Percentiles rank a stretch among this genome's conserved stretches.
Evolutionary conservation across 2,113 vertebrate genomes (phyloP).

Genomic region (Oreochromis aureus): DNA sequence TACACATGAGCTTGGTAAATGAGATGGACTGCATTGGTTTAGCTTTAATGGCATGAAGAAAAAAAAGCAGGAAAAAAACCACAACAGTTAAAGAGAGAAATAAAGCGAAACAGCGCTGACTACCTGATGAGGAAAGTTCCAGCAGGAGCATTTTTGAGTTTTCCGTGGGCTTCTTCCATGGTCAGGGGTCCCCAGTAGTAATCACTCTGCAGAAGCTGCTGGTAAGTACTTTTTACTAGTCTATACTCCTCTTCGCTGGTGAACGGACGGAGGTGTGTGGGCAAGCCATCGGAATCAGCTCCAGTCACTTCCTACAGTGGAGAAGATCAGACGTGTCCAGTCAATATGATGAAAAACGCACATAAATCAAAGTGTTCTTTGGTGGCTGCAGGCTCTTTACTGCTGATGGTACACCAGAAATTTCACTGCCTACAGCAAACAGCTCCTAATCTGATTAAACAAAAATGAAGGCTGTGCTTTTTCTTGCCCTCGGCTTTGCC

Average conservation of each 20-base stretch:
- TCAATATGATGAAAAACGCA: background rate
- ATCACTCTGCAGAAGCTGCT: slow-evolving; percentile 82
- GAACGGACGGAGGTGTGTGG: slow-evolving; percentile 84
- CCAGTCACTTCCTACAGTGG: background rate
- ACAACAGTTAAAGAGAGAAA: background rate
- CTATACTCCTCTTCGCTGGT: slow-evolving; percentile 78
- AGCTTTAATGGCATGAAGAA: background rate
- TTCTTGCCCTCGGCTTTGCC: background rate
- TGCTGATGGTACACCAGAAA: background rate
- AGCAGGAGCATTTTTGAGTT: slow-evolving; percentile 68
- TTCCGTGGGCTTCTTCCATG: slow-evolving; percentile 82
- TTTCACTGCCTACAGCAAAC: background rate
- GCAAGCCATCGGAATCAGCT: background rate
- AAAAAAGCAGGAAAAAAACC: accelerated
- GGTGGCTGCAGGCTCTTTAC: background rate
- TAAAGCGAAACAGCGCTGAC: background rate
- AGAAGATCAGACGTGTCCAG: background rate
- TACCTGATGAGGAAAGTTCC: slow-evolving; percentile 90
- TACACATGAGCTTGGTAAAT: background rate
- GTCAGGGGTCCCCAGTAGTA: slow-evolving; percentile 92
- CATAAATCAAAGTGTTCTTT: background rate
- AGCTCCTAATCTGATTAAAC: background rate
- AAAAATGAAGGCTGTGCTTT: background rate
- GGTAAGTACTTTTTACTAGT: slow-evolving; percentile 78
- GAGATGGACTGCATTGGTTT: background rate